Conservation (phyloP, 1,140 invertebrate species). For the Achatina immaculata region DNA sequence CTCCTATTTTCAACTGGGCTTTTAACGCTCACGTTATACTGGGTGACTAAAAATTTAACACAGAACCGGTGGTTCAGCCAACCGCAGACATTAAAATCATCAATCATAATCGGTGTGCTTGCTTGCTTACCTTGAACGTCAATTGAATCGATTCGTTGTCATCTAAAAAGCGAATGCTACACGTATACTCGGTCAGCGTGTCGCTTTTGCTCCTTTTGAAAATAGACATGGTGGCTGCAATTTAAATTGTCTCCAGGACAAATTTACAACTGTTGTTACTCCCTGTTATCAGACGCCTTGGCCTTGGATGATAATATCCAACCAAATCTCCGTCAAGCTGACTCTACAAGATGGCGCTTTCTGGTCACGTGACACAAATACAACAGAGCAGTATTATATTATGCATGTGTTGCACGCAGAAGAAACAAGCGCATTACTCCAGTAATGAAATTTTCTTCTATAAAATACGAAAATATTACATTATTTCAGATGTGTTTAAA, state of each 20-base stretch:
- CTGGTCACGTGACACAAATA: slow-evolving; percentile 44
- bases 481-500: no score
- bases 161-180: slow-evolving; percentile 92
- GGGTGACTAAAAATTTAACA: no score
- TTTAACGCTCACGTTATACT: no score
- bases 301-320: slow-evolving; percentile 33
- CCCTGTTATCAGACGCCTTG: slow-evolving; percentile 17
- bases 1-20: no score
- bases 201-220: slow-evolving; percentile 67
- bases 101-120: no score
- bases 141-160: slow-evolving; percentile 94
- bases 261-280: background rate
- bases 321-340: slow-evolving; percentile 22
- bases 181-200: slow-evolving; percentile 80
- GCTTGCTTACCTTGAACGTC: slow-evolving; percentile 91
- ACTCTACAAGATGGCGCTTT: slow-evolving; percentile 44
- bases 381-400: background rate
- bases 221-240: slow-evolving; percentile 49
- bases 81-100: no score
- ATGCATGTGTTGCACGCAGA: no score
- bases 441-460: no score
- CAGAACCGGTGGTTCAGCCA: no score
- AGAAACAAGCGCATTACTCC: no score
- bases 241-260: background rate
- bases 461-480: no score